Base-by-base conservation (phyloP, 2,797 vertebrate genomes). In the Eulemur albifrons region DNA sequence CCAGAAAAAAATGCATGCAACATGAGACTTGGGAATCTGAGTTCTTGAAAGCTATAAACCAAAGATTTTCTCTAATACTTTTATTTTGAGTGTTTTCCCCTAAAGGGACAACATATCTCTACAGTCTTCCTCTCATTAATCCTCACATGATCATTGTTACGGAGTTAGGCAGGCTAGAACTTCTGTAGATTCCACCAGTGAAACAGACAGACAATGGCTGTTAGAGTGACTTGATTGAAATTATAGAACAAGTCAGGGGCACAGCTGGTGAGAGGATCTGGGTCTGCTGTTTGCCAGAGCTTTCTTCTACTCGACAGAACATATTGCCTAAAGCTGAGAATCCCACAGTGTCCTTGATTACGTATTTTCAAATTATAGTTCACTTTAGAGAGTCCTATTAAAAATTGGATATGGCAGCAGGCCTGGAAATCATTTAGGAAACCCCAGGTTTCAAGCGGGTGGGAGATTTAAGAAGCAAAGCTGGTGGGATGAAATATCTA, bases 321-420 rank as follows among this genome's bases (percentile, higher is more conserved):
- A 95, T 88, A 88, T 93, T 96, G 97, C 97, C 97, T 97, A 92
- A 97, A 97, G 97, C 97, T 96, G 97, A 97, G 97, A 96, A 92
- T 96, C 96, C 97, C 89, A 97, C 89, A 70, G 97, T 94, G 97
- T 93, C 93, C 95, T 96, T 96, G 96, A 97, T 98, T 97, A 96
- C 21, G 84, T 97, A 96, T 92, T 96, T 96, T 94, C 96, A 95
- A 96, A 97, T 97, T 96, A 97, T 94, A 93, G 93, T 93, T 96
- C 93, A 87, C 96, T 94, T 97, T 92, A 94, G 95, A 97, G 96
- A 93, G 70, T 97, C 91, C 95, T 95, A 95, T 96, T 97, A 97
- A 97, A 97, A 95, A 96, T 92, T 12, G 30, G 89, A 88, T 94
- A 94, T 93, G 97, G 96, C 95, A 97, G 96, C 89, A 81, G 87